Conservation (phyloP, 2,797 vertebrate genomes). For the Bryconaethiops microstoma region DNA sequence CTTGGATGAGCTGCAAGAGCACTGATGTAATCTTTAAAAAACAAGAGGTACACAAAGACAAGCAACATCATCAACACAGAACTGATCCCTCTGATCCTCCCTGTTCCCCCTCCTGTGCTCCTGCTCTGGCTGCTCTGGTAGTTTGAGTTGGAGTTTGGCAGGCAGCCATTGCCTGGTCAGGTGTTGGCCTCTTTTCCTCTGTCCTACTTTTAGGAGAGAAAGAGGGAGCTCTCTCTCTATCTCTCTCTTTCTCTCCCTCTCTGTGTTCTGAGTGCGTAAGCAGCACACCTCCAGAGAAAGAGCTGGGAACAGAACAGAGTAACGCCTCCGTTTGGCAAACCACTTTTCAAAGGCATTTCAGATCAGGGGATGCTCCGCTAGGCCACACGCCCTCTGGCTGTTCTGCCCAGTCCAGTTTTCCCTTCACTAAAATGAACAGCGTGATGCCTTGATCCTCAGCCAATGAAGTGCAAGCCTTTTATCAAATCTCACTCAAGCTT, state of each 20-base stretch:
- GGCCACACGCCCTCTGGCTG: constrained; percentile 9
- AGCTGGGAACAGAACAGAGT: constrained; percentile 9
- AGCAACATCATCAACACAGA: background rate
- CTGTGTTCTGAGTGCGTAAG: constrained; percentile 3
- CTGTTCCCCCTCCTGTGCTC: background rate
- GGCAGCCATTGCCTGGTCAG: constrained; percentile 38
- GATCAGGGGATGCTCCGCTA: constrained; percentile 11
- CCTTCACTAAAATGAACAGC: background rate
- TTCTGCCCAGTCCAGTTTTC: constrained; percentile 18
- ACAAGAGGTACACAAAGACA: background rate
- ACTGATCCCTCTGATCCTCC: constrained; percentile 1
- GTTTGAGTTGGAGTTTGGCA: constrained; percentile 34
- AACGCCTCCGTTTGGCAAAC: constrained; percentile 19
- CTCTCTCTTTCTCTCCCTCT: constrained; percentile 12
- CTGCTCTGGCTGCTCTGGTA: constrained; percentile 16
- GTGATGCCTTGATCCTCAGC: constrained; percentile 7
- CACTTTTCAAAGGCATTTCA: constrained; percentile 34
- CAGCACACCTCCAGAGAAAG: constrained; percentile 5
- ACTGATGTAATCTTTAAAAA: background rate
- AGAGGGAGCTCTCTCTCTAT: background rate
- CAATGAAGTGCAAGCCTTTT: constrained; percentile 15
- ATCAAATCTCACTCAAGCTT: constrained; percentile 13
- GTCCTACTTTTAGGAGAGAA: constrained; percentile 30
- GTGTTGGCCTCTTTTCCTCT: constrained; percentile 30
- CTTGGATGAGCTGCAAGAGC: background rate